Evolutionary conservation across 2,797 vertebrate species (phyloP), one percentile per base, ranked within the genome.

Genomic region (Spea hammondii): DNA sequence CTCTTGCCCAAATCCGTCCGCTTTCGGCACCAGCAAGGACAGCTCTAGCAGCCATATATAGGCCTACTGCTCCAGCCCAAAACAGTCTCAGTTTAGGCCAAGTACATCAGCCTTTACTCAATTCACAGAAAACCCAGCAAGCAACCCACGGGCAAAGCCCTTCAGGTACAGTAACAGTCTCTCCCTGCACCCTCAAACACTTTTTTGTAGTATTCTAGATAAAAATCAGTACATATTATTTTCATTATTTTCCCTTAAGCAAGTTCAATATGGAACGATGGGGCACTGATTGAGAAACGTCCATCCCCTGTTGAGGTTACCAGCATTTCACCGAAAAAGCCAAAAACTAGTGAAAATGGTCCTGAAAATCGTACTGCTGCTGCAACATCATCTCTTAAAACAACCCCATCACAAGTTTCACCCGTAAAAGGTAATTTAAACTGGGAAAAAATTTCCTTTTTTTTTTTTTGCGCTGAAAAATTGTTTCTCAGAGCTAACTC

Each of bases 261-360:
- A 45, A 76, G 66, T 79, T 5, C 80, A 86, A 87, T 81, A 80
- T 2, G 76, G 44, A 88, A 60, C 79, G 80, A 86, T 82, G 84
- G 60, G 83, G 70, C 0, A 0, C 86, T 88, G 87, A 69, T 88
- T 71, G 84, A 88, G 76, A 95, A 95, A 85, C 87, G 85, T 76
- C 83, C 74, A 66, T 80, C 89, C 79, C 55, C 84, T 82, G 86
- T 84, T 75, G 91, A 93, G 70, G 86, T 87, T 32, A 81, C 79
- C 67, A 91, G 84, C 79, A 84, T 59, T 69, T 78, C 79, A 68
- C 81, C 80, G 66, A 94, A 96, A 89, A 93, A 89, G 86, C 76
- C 86, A 14, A 94, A 92, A 83, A 67, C 84, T 5, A 78, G 4
- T 68, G 92, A 95, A 70, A 45, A 69, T 6, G 70, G 89, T 91